A percentile compares a stretch with the other conserved stretches of the same genome.
phyloP scores from a whole-genome alignment of 2,797 vertebrate genomes.

The Enteromius unitaeniatus region DNA sequence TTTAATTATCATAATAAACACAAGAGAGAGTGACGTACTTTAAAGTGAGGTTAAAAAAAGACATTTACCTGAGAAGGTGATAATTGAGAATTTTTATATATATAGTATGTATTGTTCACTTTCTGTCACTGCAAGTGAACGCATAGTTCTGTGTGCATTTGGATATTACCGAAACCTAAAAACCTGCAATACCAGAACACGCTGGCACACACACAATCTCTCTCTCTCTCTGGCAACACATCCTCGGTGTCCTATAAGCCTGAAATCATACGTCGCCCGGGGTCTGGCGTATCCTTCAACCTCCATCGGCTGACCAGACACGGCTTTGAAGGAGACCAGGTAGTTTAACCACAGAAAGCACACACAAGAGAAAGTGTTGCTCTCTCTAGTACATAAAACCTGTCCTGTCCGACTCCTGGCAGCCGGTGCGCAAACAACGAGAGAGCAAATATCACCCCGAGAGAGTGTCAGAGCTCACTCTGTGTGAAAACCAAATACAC shows the following conservation, averaged over 20 bases:
- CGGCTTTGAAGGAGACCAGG: constrained; percentile 54
- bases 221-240: constrained; percentile 65
- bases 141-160: neutral
- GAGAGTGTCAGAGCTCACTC: constrained; percentile 76
- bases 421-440: constrained; percentile 17
- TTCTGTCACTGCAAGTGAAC: neutral
- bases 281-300: constrained; percentile 71
- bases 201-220: constrained; percentile 57
- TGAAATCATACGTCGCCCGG: constrained; percentile 60
- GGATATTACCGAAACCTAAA: neutral
- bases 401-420: constrained; percentile 13
- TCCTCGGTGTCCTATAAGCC: constrained; percentile 15
- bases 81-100: neutral
- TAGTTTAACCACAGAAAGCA: constrained; percentile 55
- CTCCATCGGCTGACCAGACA: constrained; percentile 63
- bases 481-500: constrained; percentile 72
- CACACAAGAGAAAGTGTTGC: constrained; percentile 24
- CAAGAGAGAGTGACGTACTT: neutral
- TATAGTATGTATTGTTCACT: neutral
- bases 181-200: neutral
- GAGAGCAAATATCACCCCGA: constrained; percentile 15
- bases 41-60: neutral
- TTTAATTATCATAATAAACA: neutral
- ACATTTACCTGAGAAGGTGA: constrained; percentile 4
- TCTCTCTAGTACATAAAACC: constrained; percentile 33